Evolutionary conservation across 1,140 invertebrate genomes (phyloP), one percentile per base, ranked within the genome.

Genomic region (Radopholus similis): DNA sequence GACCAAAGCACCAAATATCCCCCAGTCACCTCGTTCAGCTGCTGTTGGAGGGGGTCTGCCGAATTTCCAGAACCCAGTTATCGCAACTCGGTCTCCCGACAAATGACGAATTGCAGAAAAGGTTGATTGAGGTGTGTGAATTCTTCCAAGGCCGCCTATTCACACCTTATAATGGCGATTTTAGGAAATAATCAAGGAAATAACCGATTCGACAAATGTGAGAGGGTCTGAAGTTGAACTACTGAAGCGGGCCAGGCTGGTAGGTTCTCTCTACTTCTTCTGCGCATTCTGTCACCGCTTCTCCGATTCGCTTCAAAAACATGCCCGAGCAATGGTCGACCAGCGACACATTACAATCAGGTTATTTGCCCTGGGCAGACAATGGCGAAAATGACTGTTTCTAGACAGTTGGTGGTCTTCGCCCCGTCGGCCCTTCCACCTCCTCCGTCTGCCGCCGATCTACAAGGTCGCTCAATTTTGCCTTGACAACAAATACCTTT

Each of bases 241-340:
- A 32, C 30, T 54, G 30, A 28, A 23, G 18, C 51, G 51, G 30
- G 11, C 51, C n/a, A n/a, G 47, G 28, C 30, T 65, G 11, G 32
- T 60, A 18, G 35, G 42, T 6, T 68, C 55, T 1, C 40, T 68
- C n/a, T 68, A 68, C 54, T 68, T 68, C 53, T 15, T 68, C 1
- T 68, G 66, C 53, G 42, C 62, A 6, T 37, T 68, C 38, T 68
- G 18, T n/a, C 55, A 28, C 13, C 18, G 53, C 26, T 68, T 68
- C 26, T 35, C 58, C 15, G 66, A 68, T 38, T 53, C 54, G 18
- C 28, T 68, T 21, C 5, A 18, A 1, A 40, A 11, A 21, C 42
- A 66, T 30, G n/a, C 64, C 9, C 28, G 6, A 26, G 44, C 38
- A 4, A 21, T 49, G 26, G 35, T 32, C 18, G 21, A 62, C 18